These are phyloP conservation scores for Trachurus trachurus DNA, from an alignment of 2,797 vertebrate species.

Conservation along the genomic window DNA sequence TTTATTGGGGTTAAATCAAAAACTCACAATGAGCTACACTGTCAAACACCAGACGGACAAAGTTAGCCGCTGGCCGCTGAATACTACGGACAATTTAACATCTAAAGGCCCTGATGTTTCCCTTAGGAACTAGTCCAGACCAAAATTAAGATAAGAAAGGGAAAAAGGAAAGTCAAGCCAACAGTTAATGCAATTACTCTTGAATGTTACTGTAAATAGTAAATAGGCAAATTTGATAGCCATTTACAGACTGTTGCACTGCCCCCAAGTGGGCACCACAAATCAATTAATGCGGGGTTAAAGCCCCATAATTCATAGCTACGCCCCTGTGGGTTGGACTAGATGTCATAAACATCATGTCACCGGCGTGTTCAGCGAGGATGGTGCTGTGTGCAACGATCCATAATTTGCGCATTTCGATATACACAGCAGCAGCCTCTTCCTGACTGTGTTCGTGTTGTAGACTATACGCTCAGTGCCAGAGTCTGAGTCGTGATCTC, in stretches of 20 bases:
- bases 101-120: background rate
- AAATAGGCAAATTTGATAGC: background rate
- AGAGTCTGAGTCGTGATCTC: conserved; percentile 71
- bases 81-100: background rate
- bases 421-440: too few species aligned
- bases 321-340: background rate
- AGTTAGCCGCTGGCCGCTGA: background rate
- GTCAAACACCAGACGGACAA: background rate
- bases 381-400: background rate
- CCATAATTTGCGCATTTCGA: background rate
- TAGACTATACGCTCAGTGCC: conserved; percentile 3
- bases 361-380: background rate
- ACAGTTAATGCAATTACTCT: background rate
- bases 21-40: background rate
- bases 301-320: background rate
- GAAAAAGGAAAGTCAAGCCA: background rate
- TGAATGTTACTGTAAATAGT: background rate
- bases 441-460: too few species aligned
- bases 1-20: too few species aligned
- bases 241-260: background rate
- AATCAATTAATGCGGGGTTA: background rate
- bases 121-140: background rate
- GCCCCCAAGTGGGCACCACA: background rate
- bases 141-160: background rate
- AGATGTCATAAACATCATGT: background rate